Conservation (phyloP, 1,140 invertebrate genomes). For the Drosophila tristis region DNA sequence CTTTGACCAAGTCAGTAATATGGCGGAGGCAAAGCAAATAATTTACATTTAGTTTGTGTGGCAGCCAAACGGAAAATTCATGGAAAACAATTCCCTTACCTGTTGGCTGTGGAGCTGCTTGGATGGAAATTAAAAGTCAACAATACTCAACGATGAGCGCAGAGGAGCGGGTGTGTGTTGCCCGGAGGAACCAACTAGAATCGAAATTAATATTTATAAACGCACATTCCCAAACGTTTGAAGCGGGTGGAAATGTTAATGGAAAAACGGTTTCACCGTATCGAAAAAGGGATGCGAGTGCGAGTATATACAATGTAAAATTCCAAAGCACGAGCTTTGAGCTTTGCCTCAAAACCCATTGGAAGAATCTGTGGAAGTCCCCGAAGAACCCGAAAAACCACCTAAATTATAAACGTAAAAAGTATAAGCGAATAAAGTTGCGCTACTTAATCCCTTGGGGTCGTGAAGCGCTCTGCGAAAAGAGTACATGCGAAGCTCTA, state of each 20-base stretch:
- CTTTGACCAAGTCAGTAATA: slow-evolving; percentile 38
- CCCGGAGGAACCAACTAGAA: slow-evolving; percentile 17
- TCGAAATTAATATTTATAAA: slow-evolving; percentile 82
- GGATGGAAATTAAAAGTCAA: slow-evolving; percentile 77
- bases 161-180: neutral
- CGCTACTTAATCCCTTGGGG: slow-evolving; percentile 60
- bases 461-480: slow-evolving; percentile 13
- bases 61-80: slow-evolving; percentile 58
- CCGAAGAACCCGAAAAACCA: slow-evolving; percentile 53
- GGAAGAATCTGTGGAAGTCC: slow-evolving; percentile 37
- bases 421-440: slow-evolving; percentile 61
- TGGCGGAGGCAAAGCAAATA: slow-evolving; percentile 45
- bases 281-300: slow-evolving; percentile 14
- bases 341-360: neutral
- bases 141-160: slow-evolving; percentile 36
- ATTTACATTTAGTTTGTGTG: slow-evolving; percentile 71
- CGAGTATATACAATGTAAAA: too few species aligned
- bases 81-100: slow-evolving; percentile 62
- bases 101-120: slow-evolving; percentile 57
- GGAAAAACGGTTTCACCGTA: slow-evolving; percentile 35
- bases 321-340: too few species aligned
- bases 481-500: slow-evolving; percentile 52
- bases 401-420: slow-evolving; percentile 72
- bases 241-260: slow-evolving; percentile 42
- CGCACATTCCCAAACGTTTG: slow-evolving; percentile 44